phyloP scores from a whole-genome alignment of 2,888 invertebrate genomes.

The Erannis defoliaria region DNA sequence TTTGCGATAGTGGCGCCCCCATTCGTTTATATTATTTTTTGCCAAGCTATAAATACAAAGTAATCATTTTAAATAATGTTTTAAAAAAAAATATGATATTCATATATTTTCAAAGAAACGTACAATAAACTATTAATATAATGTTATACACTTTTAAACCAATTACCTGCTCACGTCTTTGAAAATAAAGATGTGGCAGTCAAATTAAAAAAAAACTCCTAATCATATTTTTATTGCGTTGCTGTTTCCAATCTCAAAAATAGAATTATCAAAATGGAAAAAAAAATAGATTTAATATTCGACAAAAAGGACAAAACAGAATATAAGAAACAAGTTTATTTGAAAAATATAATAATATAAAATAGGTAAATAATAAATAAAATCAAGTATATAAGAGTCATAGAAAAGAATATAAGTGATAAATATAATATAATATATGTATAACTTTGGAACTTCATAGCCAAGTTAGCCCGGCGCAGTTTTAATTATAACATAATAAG shows the following conservation, averaged over 20 bases:
- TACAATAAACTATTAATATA: not conserved
- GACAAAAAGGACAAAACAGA: not conserved
- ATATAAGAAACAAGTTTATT: not conserved
- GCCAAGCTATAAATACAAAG: too few species aligned
- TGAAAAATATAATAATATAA: not conserved
- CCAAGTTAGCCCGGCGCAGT: constrained; percentile 56
- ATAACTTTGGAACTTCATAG: constrained; percentile 80
- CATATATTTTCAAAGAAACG: too few species aligned
- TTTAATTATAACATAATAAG: not conserved
- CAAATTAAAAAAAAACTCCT: constrained; percentile 12
- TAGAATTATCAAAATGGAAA: not conserved
- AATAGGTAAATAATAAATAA: constrained; percentile 21
- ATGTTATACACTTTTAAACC: not conserved
- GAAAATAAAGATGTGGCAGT: constrained; percentile 75
- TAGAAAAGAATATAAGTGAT: too few species aligned
- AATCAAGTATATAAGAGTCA: too few species aligned
- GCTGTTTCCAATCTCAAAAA: not conserved
- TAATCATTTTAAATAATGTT: too few species aligned
- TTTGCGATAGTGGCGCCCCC: too few species aligned
- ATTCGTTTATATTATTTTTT: too few species aligned
- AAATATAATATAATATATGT: constrained; percentile 9
- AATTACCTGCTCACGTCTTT: constrained; percentile 67
- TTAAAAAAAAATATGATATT: too few species aligned
- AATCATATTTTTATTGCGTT: not conserved
- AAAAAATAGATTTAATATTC: not conserved